Conservation (phyloP, 2,888 invertebrate species). For the Drosophila conformis region DNA sequence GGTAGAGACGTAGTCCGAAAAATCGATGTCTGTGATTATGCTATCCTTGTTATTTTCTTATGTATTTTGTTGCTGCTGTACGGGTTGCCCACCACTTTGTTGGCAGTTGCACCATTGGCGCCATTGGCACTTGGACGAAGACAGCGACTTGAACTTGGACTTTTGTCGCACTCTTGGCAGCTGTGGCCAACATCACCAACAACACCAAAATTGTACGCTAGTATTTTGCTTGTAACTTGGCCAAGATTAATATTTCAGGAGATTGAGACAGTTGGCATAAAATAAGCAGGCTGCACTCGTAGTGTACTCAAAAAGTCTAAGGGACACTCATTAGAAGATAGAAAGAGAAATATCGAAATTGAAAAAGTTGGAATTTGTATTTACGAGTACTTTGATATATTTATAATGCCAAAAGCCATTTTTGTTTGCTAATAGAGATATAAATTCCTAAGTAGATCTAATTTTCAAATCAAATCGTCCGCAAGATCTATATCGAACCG, state of each 20-base stretch:
- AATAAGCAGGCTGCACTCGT: constrained; percentile 27
- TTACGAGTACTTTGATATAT: neutral
- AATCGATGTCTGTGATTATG: constrained; percentile 47
- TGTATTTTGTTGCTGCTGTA: constrained; percentile 32
- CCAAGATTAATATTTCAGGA: constrained; percentile 54
- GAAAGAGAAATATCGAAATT: neutral
- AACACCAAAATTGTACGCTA: constrained; percentile 51
- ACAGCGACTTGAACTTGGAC: constrained; percentile 51
- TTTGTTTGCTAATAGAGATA: neutral
- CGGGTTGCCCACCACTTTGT: constrained; percentile 51
- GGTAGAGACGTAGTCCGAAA: neutral
- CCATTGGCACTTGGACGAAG: constrained; percentile 49
- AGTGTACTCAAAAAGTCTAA: constrained; percentile 9
- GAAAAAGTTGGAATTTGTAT: neutral
- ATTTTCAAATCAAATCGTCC: neutral
- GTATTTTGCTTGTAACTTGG: constrained; percentile 67
- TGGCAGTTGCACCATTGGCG: constrained; percentile 51
- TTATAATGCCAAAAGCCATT: neutral
- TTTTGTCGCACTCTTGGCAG: constrained; percentile 65
- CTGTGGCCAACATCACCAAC: constrained; percentile 56
- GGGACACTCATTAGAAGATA: constrained; percentile 1
- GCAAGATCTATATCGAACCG: neutral
- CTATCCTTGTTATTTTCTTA: constrained; percentile 28
- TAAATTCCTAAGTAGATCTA: neutral
- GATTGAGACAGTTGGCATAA: constrained; percentile 35